Evolutionary conservation across 2,113 vertebrate genomes (phyloP), one percentile per base, ranked within the genome.

Genomic region (Varanus komodoensis): DNA sequence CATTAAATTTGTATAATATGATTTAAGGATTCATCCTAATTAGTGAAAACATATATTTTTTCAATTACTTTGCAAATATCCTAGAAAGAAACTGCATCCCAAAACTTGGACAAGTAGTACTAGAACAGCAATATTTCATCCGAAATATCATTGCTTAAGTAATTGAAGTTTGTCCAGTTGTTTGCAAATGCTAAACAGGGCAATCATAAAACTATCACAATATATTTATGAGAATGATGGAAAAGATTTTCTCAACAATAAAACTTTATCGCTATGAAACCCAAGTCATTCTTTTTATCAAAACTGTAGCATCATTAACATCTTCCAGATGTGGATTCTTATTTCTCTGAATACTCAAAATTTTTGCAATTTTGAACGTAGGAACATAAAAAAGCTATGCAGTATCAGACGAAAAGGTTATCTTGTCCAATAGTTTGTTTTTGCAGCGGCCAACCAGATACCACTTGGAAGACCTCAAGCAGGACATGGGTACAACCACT

Each of bases 271-370:
- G 1, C 0, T 57, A 87, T 87, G 78, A 89, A 86, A 15, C 38
- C 9, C 81, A 91, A 93, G 74, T 87, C 64, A 69, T 11, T 81
- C 61, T 4, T 4, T 86, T 54, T 64, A 25, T 74, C 44, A 90
- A 50, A 93, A 93, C 84, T 74, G 2, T 54, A 67, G 50, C 11
- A 50, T 84, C 52, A 8, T 86, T 91, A 29, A 90, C 87, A 50
- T 8, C 25, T 17, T 84, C 89, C 12, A 44, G n/a, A 57, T 54
- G 1, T 21, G 19, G 61, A 64, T 14, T 81, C 50, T 92, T 88
- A 44, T 86, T 89, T 90, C 71, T 92, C 3, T 81, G 90, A 88
- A 92, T 12, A 17, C 19, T 92, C n/a, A 48, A 85, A 92, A 87
- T 23, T 0, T 0, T 54, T 86, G 1, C 64, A 81, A 73, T 74